phyloP scores from a whole-genome alignment of 2,888 invertebrate genomes.

The Pogonocherus hispidulus region DNA sequence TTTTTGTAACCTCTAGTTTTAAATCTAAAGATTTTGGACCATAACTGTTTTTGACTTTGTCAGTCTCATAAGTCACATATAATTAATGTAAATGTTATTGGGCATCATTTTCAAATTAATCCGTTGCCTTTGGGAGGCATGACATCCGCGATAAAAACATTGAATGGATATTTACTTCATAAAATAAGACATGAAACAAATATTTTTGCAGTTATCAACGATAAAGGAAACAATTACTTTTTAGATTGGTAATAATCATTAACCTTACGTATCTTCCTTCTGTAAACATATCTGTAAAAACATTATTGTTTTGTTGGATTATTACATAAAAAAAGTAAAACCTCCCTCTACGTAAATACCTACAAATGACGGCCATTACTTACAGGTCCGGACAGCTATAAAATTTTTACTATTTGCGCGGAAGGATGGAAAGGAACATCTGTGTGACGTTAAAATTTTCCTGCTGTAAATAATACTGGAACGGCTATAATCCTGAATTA shows the following conservation, averaged over 20 bases:
- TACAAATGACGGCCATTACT: slow-evolving; percentile 18
- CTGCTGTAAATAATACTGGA: slow-evolving; percentile 63
- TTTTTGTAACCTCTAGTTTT: no score
- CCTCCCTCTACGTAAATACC: background rate
- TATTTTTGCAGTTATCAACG: slow-evolving; percentile 4
- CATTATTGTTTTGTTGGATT: background rate
- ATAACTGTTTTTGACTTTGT: no score
- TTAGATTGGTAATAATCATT: background rate
- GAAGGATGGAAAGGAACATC: slow-evolving; percentile 53
- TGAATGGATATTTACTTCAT: background rate
- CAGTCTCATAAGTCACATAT: no score
- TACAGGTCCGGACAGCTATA: slow-evolving; percentile 16
- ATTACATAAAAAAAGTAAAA: slow-evolving; percentile 3
- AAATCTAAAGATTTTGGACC: no score
- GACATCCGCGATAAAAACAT: background rate
- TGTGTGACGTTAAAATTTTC: slow-evolving; percentile 66
- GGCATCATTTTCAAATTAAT: background rate
- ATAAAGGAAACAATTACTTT: slow-evolving; percentile 5
- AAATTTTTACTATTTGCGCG: slow-evolving; percentile 23
- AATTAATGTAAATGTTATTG: no score
- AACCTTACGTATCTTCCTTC: background rate
- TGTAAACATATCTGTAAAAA: slow-evolving; percentile 9
- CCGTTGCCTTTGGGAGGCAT: background rate
- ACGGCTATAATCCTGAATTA: slow-evolving; percentile 65
- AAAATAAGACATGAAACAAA: background rate